Conservation (phyloP, 2,888 invertebrate genomes). For the Agrilus biguttatus region DNA sequence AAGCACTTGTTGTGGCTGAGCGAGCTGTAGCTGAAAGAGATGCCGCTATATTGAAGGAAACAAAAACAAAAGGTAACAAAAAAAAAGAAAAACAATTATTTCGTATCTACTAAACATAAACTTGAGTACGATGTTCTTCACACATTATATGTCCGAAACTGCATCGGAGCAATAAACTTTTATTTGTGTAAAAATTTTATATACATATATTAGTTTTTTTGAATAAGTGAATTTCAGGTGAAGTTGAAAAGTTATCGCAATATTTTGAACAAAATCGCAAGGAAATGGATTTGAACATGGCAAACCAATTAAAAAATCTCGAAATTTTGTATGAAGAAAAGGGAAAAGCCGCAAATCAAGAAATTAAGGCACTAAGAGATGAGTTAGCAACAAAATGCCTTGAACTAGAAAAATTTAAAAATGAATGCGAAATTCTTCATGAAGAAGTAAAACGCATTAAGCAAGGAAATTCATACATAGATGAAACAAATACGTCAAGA, state of each 20-base stretch:
- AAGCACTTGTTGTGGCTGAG: slow-evolving; percentile 42
- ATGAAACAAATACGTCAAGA: slow-evolving; percentile 20
- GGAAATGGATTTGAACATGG: slow-evolving; percentile 39
- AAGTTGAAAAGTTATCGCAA: slow-evolving; percentile 37
- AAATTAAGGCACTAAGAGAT: slow-evolving; percentile 40
- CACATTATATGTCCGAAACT: background rate
- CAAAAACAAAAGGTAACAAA: slow-evolving; percentile 22
- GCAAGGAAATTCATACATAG: slow-evolving; percentile 29
- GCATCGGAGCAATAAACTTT: background rate
- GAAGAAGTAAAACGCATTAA: slow-evolving; percentile 33
- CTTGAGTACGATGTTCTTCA: background rate
- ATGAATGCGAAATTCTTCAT: slow-evolving; percentile 40
- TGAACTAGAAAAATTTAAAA: slow-evolving; percentile 37
- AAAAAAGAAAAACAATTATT: too few relatives aligned
- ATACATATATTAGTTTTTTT: too few relatives aligned
- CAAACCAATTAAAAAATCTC: slow-evolving; percentile 41
- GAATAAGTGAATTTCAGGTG: slow-evolving; percentile 30
- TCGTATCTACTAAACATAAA: too few relatives aligned
- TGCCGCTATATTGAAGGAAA: slow-evolving; percentile 35
- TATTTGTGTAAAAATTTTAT: too few relatives aligned
- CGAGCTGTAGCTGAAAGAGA: slow-evolving; percentile 42
- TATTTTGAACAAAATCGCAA: slow-evolving; percentile 37
- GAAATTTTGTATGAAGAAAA: slow-evolving; percentile 44
- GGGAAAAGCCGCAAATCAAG: slow-evolving; percentile 38
- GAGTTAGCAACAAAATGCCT: slow-evolving; percentile 42